Evolutionary conservation across 2,888 invertebrate genomes (phyloP).

Genomic region (Cancer borealis): DNA sequence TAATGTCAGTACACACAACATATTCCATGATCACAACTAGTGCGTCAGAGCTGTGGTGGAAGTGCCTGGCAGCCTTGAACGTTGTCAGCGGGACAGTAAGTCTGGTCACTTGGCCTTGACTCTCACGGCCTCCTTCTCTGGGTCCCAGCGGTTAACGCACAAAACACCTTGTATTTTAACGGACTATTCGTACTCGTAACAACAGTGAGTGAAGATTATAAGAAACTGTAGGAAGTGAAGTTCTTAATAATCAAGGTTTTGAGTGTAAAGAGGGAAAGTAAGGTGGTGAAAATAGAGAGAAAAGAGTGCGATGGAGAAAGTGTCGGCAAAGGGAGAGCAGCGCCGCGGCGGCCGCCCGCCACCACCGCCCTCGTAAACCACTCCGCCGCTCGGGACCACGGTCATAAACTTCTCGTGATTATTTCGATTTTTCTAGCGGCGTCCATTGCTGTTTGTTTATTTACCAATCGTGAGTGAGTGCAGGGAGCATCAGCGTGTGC

Average conservation of each 20-base stretch:
- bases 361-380: slow-evolving; percentile 52
- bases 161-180: slow-evolving; percentile 49
- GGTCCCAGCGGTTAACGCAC: neutral
- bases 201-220: slow-evolving; percentile 59
- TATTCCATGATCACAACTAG: neutral
- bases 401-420: slow-evolving; percentile 60
- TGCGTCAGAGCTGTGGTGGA: neutral
- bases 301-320: slow-evolving; percentile 51
- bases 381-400: slow-evolving; percentile 42
- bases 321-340: neutral
- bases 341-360: slow-evolving; percentile 39
- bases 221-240: slow-evolving; percentile 9
- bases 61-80: neutral
- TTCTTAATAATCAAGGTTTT: slow-evolving; percentile 47
- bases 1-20: neutral
- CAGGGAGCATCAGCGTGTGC: neutral
- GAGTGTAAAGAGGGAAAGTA: neutral
- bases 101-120: neutral
- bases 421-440: slow-evolving; percentile 52
- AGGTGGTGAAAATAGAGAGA: slow-evolving; percentile 63
- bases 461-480: neutral
- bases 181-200: neutral
- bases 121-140: slow-evolving; percentile 12
- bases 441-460: slow-evolving; percentile 41
- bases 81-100: neutral